Evolutionary conservation across 2,888 invertebrate genomes (phyloP).

Genomic region (Elmis aenea): DNA sequence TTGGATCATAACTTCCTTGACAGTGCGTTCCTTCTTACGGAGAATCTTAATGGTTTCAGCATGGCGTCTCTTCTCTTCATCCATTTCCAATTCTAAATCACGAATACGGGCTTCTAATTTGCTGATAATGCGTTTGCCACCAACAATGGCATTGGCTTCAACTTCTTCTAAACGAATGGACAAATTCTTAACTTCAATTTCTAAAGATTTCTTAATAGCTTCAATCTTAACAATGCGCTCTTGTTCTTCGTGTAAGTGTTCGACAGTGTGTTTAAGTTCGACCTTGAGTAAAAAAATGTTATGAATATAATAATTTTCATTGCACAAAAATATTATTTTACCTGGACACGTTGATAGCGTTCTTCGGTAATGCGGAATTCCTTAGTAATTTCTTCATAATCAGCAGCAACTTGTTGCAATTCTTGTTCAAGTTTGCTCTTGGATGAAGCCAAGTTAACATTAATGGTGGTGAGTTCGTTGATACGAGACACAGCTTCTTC

Average conservation of each 20-base stretch:
- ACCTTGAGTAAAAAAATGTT: constrained; percentile 48
- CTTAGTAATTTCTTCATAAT: constrained; percentile 97
- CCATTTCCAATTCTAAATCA: constrained; percentile 89
- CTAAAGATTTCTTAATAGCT: constrained; percentile 94
- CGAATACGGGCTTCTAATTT: constrained; percentile 94
- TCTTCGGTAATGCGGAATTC: constrained; percentile 91
- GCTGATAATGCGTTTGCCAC: constrained; percentile 95
- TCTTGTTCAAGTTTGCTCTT: constrained; percentile 96
- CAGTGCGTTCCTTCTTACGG: constrained; percentile 95
- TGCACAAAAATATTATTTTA: constrained; percentile 34
- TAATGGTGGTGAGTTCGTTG: constrained; percentile 91
- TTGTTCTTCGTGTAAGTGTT: constrained; percentile 91
- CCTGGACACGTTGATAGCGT: constrained; percentile 87
- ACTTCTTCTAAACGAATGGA: constrained; percentile 92
- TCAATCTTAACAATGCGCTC: constrained; percentile 96
- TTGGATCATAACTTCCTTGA: constrained; percentile 93
- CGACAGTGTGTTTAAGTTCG: constrained; percentile 91
- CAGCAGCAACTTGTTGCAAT: constrained; percentile 81
- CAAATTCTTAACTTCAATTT: constrained; percentile 95
- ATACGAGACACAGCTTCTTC: constrained; percentile 90
- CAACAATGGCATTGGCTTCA: constrained; percentile 94
- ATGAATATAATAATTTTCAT: constrained; percentile 1
- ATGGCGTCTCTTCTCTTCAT: constrained; percentile 96
- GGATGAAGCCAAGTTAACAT: constrained; percentile 89
- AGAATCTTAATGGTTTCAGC: constrained; percentile 95